Evolutionary conservation across 2,113 vertebrate species (phyloP).

Genomic region (Phrynocephalus versicolor): DNA sequence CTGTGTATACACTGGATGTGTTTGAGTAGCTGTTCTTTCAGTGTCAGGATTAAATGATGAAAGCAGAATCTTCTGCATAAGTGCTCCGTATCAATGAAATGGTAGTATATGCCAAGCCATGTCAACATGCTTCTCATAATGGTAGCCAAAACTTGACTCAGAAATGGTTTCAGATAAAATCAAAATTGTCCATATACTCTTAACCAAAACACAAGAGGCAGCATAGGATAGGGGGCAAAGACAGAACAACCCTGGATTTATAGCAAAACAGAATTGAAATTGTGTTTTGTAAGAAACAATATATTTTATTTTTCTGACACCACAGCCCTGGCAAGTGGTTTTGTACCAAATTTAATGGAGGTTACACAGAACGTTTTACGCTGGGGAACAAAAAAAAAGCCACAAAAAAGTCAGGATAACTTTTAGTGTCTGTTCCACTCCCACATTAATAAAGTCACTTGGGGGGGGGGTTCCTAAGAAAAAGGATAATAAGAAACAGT

Average conservation of each 20-base stretch:
- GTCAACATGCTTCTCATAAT: neutral
- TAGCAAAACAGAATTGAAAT: conserved; percentile 48
- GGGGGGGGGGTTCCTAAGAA: conserved; percentile 74
- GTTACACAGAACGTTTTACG: conserved; percentile 99
- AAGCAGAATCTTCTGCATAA: neutral
- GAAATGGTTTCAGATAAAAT: neutral
- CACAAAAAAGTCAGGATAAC: conserved; percentile 81
- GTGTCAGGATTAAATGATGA: neutral
- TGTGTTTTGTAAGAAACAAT: conserved; percentile 95
- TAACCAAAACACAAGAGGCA: neutral
- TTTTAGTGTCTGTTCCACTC: conserved; percentile 85
- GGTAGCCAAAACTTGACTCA: neutral
- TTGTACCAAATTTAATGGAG: conserved; percentile 99
- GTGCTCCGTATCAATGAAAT: neutral
- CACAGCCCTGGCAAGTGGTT: conserved; percentile 95
- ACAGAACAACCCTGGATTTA: conserved; percentile 10
- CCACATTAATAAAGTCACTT: conserved; percentile 80
- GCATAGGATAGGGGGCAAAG: neutral
- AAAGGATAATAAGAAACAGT: conserved; percentile 78
- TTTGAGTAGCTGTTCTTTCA: too few relatives aligned
- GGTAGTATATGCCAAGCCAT: neutral
- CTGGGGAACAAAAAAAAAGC: conserved; percentile 86
- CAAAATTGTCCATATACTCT: neutral
- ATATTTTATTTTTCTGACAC: conserved; percentile 99
- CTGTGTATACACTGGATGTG: neutral